Percentiles rank a stretch among this genome's conserved stretches.
These are phyloP conservation scores for Bursaphelenchus mucronatus DNA, from an alignment of 1,140 invertebrate species.

Conservation along the genomic window DNA sequence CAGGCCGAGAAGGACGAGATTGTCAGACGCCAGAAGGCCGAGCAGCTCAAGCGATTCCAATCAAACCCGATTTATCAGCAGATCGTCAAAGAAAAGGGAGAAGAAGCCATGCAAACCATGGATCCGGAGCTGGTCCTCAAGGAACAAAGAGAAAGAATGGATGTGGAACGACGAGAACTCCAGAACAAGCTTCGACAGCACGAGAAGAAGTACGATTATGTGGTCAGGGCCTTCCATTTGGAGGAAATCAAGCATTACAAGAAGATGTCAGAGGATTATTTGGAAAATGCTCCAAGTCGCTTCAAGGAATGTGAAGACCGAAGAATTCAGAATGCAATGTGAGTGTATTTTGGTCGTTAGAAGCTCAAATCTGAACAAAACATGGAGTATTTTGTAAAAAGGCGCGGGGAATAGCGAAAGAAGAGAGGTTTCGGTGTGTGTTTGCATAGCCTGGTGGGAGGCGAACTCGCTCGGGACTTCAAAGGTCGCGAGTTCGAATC, in stretches of 20 bases:
- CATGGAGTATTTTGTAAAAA: not conserved
- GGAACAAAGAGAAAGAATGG: conserved; percentile 50
- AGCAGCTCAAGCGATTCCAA: conserved; percentile 30
- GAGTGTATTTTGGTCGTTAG: conserved; percentile 23
- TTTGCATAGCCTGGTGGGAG: not conserved
- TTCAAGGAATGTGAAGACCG: conserved; percentile 47
- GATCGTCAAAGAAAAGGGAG: conserved; percentile 56
- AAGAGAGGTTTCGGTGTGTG: not conserved
- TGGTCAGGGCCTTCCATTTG: conserved; percentile 55
- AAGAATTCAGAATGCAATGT: conserved; percentile 53
- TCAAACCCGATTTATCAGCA: conserved; percentile 48
- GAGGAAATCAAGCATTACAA: conserved; percentile 54
- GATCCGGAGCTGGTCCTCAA: conserved; percentile 52
- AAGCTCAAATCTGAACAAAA: not conserved
- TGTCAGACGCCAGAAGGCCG: conserved; percentile 14
- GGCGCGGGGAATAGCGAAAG: not conserved
- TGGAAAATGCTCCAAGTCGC: conserved; percentile 27
- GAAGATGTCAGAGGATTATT: conserved; percentile 34
- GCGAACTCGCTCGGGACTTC: not conserved
- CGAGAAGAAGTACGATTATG: conserved; percentile 61
- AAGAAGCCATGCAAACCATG: conserved; percentile 49
- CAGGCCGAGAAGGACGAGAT: conserved; percentile 51
- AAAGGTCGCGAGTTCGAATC: not conserved
- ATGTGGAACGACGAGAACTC: conserved; percentile 46
- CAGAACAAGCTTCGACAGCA: conserved; percentile 51